Base-by-base conservation (phyloP, 2,113 vertebrate genomes). In the Lepisosteus osseus region DNA sequence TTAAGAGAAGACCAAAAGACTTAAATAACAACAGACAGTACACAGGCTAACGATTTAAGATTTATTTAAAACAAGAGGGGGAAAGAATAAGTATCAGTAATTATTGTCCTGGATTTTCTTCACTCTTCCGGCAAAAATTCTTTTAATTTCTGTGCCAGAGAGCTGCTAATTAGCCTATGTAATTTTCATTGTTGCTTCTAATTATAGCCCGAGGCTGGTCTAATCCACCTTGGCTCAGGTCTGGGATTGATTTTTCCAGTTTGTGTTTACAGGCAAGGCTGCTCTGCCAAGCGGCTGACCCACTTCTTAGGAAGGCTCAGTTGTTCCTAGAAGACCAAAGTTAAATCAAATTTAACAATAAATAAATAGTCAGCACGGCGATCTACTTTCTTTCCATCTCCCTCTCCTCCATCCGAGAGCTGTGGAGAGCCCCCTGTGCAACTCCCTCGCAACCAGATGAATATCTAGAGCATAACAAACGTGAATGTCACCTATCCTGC, bases 381-480 rank as follows among this genome's bases (percentile, higher is more conserved):
- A 6, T 51, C 47, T 51, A 9, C 62, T 11, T 6, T 41, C 40
- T 4, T 57, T 3, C 65, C 54, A 29, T 70, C 45, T 64, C 5
- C 41, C 17, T 43, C 29, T n/a, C 12, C 29, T 7, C 61, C 40
- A 7, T 54, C n/a, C 63, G 7, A 7, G 15, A 14, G 6, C 9
- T 8, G 1, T 13, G n/a, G 7, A 51, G 1, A n/a, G n/a, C 43
- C 51, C 8, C 14, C 67, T 42, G 3, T 56, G 14, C n/a, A n/a
- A 69, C 41, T 40, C 4, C 42, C 64, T 8, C 59, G 68, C n/a
- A 69, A 51, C 69, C 71, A 78, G 78, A 76, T 76, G 78, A 76
- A 76, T 77, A 74, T 74, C 78, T 73, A 67, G 72, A 79, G 83
- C 80, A 73, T 81, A 68, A 83, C 79, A 83, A 81, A 83, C 78